phyloP scores from a whole-genome alignment of 1,140 invertebrate species.

The Heliconius hermathena region DNA sequence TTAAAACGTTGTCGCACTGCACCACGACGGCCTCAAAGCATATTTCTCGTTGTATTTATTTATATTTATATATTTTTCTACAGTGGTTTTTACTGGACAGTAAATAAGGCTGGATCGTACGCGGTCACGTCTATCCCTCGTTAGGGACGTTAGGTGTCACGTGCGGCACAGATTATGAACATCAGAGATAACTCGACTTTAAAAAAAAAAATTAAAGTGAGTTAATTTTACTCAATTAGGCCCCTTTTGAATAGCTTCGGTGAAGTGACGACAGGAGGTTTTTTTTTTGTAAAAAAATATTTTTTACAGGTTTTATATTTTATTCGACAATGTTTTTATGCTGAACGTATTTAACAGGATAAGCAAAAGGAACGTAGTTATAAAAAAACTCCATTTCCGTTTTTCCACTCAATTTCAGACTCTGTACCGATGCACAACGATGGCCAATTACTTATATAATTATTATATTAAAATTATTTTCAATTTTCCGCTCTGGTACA shows the following conservation, averaged over 20 bases:
- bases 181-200: conserved; percentile 12
- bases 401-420: too few relatives aligned
- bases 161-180: conserved; percentile 31
- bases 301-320: too few relatives aligned
- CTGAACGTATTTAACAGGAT: too few relatives aligned
- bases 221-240: conserved; percentile 2
- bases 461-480: too few relatives aligned
- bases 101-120: conserved; percentile 30
- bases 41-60: background rate
- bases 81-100: conserved; percentile 9
- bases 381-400: too few relatives aligned
- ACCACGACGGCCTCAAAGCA: background rate
- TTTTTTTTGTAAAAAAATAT: background rate
- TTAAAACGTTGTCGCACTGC: background rate
- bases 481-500: too few relatives aligned
- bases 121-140: conserved; percentile 32
- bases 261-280: background rate
- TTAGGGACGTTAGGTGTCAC: conserved; percentile 32
- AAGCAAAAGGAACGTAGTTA: too few relatives aligned
- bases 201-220: background rate
- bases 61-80: background rate
- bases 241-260: background rate
- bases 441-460: too few relatives aligned
- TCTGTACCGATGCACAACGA: too few relatives aligned
- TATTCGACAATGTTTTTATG: too few relatives aligned